phyloP scores from a whole-genome alignment of 2,797 vertebrate species.

The Tragelaphus eurycerus region DNA sequence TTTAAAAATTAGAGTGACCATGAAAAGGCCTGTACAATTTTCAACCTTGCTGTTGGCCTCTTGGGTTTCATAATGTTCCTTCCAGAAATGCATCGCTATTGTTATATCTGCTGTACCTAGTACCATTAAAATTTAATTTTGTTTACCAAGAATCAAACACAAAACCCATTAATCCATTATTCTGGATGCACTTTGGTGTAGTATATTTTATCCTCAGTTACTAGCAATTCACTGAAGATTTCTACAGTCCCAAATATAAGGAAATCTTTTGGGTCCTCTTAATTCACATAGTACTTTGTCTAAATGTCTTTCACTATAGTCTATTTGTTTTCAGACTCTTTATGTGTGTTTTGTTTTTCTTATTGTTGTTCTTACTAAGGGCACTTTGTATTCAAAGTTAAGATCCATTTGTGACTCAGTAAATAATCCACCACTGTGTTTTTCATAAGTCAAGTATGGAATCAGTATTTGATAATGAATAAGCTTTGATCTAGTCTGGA shows the following conservation, averaged over 20 bases:
- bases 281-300: neutral
- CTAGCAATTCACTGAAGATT: neutral
- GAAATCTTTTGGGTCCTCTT: neutral
- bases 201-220: neutral
- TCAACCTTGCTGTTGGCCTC: neutral
- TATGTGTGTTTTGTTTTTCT: neutral
- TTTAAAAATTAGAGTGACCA: neutral
- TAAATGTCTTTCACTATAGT: neutral
- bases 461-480: neutral
- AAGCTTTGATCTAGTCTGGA: neutral
- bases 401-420: neutral
- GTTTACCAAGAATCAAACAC: neutral
- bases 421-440: neutral
- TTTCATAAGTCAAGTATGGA: neutral
- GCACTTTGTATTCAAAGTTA: neutral
- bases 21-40: neutral
- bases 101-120: neutral
- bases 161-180: neutral
- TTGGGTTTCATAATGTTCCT: neutral
- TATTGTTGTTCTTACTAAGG: neutral
- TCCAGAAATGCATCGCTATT: neutral
- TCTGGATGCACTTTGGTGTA: neutral
- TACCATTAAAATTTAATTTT: constrained; percentile 5
- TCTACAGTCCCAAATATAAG: neutral
- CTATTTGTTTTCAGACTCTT: neutral